phyloP scores from a whole-genome alignment of 2,888 invertebrate genomes.

The Eupeodes luniger region DNA sequence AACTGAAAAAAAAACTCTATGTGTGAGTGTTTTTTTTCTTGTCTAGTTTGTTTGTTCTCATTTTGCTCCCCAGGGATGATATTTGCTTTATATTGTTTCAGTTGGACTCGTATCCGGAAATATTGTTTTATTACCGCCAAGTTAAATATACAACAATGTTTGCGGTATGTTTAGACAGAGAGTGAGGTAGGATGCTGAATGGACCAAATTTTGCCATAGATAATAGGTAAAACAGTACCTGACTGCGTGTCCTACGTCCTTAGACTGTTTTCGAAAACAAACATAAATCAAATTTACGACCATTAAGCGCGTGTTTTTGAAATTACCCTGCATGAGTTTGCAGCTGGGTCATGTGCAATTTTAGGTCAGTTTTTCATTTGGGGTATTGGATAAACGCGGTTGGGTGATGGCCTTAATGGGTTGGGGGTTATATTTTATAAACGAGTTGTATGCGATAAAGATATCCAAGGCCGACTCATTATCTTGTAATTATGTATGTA shows the following conservation, averaged over 20 bases:
- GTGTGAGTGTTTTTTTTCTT: not conserved
- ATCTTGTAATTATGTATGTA: not conserved
- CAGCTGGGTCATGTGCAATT: slow-evolving; percentile 34
- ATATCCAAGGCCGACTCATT: slow-evolving; percentile 16
- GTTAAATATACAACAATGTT: not conserved
- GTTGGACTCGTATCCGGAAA: slow-evolving; percentile 12
- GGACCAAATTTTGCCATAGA: not conserved
- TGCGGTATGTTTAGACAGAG: not conserved
- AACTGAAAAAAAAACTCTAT: not conserved
- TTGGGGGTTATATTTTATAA: not conserved
- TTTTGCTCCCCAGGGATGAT: slow-evolving; percentile 52
- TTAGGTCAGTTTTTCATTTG: slow-evolving; percentile 19
- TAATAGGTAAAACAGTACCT: not conserved
- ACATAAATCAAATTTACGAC: slow-evolving; percentile 29
- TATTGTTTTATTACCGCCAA: slow-evolving; percentile 21
- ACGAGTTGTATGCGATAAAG: slow-evolving; percentile 2
- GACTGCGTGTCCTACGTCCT: not conserved
- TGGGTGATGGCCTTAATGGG: not conserved
- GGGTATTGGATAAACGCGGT: not conserved
- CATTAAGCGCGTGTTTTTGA: slow-evolving; percentile 9
- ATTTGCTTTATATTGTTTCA: slow-evolving; percentile 26
- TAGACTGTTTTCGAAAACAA: not conserved
- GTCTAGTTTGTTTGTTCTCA: slow-evolving; percentile 46
- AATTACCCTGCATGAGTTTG: not conserved
- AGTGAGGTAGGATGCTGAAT: not conserved